These are phyloP conservation scores for Toxotes chatareus DNA, from an alignment of 2,113 vertebrate species.

Conservation along the genomic window DNA sequence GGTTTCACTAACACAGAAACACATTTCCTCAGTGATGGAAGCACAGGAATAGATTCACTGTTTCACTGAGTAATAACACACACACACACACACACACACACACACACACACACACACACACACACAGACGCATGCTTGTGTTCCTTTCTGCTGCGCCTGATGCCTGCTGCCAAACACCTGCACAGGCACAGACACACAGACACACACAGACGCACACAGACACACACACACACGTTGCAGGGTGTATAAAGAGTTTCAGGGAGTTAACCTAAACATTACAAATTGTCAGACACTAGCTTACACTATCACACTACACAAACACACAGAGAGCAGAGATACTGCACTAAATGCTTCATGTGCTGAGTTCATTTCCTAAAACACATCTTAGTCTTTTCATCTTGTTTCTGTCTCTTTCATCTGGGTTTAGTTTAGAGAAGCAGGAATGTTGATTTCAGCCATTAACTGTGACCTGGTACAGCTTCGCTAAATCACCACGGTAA, in stretches of 20 bases:
- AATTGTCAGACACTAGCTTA: conserved; percentile 21
- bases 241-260: conserved; percentile 23
- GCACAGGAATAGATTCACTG: conserved; percentile 30
- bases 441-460: neutral
- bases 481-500: neutral
- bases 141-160: conserved; percentile 41
- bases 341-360: neutral
- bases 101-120: conserved; percentile 11
- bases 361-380: neutral
- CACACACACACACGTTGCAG: conserved; percentile 11
- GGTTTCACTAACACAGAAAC: conserved; percentile 39
- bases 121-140: too few relatives aligned
- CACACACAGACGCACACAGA: conserved; percentile 1
- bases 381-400: neutral
- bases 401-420: neutral
- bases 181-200: neutral
- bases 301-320: conserved; percentile 32
- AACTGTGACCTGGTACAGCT: neutral
- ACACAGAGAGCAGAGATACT: conserved; percentile 1
- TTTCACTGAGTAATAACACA: conserved; percentile 12
- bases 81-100: conserved; percentile 7
- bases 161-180: conserved; percentile 56
- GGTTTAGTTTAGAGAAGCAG: neutral
- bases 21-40: conserved; percentile 49
- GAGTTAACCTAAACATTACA: conserved; percentile 55